Evolutionary conservation across 2,797 vertebrate species (phyloP).

Genomic region (Lepus oiostolus): DNA sequence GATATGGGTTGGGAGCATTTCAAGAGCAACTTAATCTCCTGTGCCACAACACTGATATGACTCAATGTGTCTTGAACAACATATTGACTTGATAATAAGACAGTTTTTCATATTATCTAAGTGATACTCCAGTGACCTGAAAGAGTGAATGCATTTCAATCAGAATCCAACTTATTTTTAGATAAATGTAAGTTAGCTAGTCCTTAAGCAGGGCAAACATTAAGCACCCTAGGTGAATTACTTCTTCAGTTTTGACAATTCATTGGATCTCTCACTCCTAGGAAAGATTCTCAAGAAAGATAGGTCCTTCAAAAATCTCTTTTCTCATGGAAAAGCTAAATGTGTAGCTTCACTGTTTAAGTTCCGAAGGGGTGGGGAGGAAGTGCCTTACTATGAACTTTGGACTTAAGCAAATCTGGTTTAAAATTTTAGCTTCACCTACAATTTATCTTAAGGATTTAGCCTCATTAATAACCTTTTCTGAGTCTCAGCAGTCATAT

Average conservation of each 20-base stretch:
- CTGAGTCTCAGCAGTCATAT: neutral
- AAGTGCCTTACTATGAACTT: neutral
- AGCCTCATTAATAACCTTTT: neutral
- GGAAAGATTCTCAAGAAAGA: conserved; percentile 23
- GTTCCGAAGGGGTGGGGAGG: neutral
- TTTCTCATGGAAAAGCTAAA: conserved; percentile 42
- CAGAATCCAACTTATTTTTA: neutral
- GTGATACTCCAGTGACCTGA: neutral
- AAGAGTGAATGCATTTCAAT: conserved; percentile 12
- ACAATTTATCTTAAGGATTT: neutral
- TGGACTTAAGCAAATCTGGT: neutral
- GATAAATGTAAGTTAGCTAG: neutral
- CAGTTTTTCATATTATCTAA: conserved; percentile 16
- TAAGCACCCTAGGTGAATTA: neutral
- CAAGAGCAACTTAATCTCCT: too few species aligned
- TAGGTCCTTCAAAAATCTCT: neutral
- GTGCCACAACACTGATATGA: too few species aligned
- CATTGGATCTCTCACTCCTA: neutral
- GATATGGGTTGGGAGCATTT: too few species aligned
- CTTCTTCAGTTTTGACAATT: neutral
- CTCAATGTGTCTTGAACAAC: neutral
- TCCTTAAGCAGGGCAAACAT: neutral
- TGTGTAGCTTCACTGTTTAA: neutral
- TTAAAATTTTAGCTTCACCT: conserved; percentile 18
- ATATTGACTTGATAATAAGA: neutral